Percentiles rank a stretch among this genome's conserved stretches.
Conservation (phyloP, 2,888 invertebrate species). For the Scaptomyza caliginosa region DNA sequence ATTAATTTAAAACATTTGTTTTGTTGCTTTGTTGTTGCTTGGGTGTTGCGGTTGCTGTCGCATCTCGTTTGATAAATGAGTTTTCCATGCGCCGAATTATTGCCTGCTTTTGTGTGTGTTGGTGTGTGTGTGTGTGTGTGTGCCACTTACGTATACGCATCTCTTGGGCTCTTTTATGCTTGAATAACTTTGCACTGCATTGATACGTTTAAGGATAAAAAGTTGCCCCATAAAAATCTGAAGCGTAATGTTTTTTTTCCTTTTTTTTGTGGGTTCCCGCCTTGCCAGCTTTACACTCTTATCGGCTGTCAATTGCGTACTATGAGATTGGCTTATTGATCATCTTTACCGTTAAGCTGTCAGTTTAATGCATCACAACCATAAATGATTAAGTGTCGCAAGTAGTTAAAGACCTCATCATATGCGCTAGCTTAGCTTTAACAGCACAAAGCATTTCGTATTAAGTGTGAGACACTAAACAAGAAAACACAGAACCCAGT, state of each 20-base stretch:
- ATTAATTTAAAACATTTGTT: constrained; percentile 74
- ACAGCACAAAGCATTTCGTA: constrained; percentile 6
- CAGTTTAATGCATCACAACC: constrained; percentile 49
- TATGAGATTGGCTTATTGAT: constrained; percentile 69
- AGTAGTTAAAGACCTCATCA: constrained; percentile 40
- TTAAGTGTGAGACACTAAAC: neutral
- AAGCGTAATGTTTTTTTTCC: constrained; percentile 32
- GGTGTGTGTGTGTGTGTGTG: neutral
- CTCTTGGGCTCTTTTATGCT: constrained; percentile 53
- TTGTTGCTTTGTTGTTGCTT: constrained; percentile 37
- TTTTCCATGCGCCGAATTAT: constrained; percentile 68
- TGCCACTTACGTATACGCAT: neutral
- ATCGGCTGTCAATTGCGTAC: constrained; percentile 51
- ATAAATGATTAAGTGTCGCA: constrained; percentile 34
- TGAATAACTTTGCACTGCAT: constrained; percentile 55
- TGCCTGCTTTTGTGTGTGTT: constrained; percentile 43
- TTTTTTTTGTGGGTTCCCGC: neutral
- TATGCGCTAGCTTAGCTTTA: constrained; percentile 55
- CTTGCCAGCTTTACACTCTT: constrained; percentile 6
- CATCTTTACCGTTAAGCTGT: constrained; percentile 65
- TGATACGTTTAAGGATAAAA: constrained; percentile 1
- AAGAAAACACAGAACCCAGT: neutral
- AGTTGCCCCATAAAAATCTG: constrained; percentile 45
- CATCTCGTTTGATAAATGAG: constrained; percentile 72
- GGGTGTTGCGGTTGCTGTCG: constrained; percentile 53